phyloP scores from a whole-genome alignment of 2,888 invertebrate species.

The Lasioglossum morio region DNA sequence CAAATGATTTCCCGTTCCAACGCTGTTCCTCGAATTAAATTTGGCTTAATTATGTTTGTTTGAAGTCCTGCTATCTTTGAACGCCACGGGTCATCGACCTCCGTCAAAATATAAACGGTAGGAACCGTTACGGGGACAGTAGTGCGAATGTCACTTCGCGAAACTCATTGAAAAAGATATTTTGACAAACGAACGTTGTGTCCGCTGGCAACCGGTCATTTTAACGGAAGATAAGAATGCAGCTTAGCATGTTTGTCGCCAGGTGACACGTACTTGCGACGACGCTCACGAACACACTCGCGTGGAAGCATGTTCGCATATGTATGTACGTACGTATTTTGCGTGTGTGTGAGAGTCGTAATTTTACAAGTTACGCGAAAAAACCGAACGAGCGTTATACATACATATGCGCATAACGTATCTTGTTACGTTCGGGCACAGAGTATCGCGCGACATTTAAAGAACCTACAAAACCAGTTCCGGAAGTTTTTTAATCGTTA shows the following conservation, averaged over 20 bases:
- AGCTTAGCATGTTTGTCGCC: background rate
- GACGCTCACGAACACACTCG: background rate
- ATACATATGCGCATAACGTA: background rate
- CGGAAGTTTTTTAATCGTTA: background rate
- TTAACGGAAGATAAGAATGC: slow-evolving; percentile 13
- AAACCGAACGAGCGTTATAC: background rate
- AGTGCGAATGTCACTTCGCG: background rate
- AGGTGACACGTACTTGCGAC: background rate
- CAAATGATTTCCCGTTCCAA: background rate
- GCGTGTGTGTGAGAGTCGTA: background rate
- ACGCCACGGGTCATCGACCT: background rate
- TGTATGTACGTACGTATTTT: no score
- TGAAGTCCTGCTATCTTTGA: background rate
- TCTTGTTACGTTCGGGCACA: background rate
- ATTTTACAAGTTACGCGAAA: background rate
- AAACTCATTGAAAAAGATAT: background rate
- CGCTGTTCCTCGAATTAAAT: background rate
- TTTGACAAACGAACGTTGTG: background rate
- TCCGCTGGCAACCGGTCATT: background rate
- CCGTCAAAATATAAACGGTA: background rate
- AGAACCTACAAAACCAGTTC: background rate
- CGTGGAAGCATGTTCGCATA: background rate
- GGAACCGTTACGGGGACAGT: background rate
- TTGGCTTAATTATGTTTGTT: background rate
- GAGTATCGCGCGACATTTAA: background rate